Conservation (phyloP, 2,797 vertebrate genomes). For the Nyctalus aviator region DNA sequence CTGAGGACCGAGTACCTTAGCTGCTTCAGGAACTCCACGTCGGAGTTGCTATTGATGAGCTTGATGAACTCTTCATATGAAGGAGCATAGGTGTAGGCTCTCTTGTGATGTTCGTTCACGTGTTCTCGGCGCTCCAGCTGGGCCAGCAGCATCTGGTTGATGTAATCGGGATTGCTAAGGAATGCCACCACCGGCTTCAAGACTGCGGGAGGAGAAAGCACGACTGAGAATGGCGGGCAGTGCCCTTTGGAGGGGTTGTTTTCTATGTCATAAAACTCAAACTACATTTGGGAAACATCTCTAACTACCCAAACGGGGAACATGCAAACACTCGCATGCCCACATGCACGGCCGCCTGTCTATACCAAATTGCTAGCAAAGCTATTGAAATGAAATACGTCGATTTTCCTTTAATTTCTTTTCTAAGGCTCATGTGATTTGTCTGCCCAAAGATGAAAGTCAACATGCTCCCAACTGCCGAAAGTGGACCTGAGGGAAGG, state of each 20-base stretch:
- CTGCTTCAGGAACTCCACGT: slow-evolving; percentile 97
- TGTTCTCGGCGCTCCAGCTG: slow-evolving; percentile 97
- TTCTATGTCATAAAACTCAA: neutral
- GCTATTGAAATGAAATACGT: slow-evolving; percentile 11
- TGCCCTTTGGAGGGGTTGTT: neutral
- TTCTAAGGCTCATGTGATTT: neutral
- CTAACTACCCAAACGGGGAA: neutral
- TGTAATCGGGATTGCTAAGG: slow-evolving; percentile 97
- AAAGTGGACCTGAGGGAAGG: neutral
- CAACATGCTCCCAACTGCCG: neutral
- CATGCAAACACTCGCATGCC: neutral
- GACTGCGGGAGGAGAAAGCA: slow-evolving; percentile 87
- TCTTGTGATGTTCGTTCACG: slow-evolving; percentile 96
- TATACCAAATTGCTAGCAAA: neutral
- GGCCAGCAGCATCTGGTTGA: slow-evolving; percentile 96
- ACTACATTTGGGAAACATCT: neutral
- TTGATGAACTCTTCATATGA: slow-evolving; percentile 99
- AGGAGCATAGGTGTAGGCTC: slow-evolving; percentile 97
- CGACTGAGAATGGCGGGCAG: neutral
- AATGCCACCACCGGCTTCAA: slow-evolving; percentile 96
- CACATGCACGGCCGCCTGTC: neutral
- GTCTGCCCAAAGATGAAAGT: neutral
- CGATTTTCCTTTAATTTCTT: neutral
- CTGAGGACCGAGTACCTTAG: slow-evolving; percentile 92
- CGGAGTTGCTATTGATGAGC: slow-evolving; percentile 96